A percentile compares a stretch with the other conserved stretches of the same genome.
Evolutionary conservation across 1,140 invertebrate species (phyloP).

Genomic region (Tetraneura akinire): DNA sequence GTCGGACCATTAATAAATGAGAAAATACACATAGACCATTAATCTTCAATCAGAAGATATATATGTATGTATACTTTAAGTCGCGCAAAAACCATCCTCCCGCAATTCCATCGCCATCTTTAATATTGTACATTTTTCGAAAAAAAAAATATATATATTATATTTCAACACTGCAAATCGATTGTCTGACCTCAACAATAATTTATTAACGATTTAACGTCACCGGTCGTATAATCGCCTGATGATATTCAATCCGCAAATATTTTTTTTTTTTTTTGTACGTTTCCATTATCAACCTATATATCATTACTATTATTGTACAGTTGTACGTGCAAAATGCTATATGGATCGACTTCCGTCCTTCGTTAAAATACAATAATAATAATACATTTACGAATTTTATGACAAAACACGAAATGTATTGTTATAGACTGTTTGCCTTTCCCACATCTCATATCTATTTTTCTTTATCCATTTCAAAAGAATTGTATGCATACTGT

Average conservation of each 20-base stretch:
- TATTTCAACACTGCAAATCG: background rate
- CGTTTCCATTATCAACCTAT: too few relatives aligned
- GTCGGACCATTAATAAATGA: slow-evolving; percentile 45
- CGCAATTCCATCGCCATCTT: background rate
- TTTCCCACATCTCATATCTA: slow-evolving; percentile 9
- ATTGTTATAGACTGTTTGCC: slow-evolving; percentile 8
- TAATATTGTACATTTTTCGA: background rate
- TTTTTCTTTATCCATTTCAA: slow-evolving; percentile 7
- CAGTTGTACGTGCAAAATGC: slow-evolving; percentile 3
- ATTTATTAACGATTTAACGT: background rate
- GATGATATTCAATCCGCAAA: background rate
- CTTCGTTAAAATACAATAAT: slow-evolving; percentile 5
- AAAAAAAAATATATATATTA: background rate
- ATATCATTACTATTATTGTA: background rate
- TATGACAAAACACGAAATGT: background rate
- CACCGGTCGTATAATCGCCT: too few relatives aligned
- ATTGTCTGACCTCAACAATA: background rate
- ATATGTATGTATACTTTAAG: background rate
- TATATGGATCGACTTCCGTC: background rate
- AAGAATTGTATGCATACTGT: background rate
- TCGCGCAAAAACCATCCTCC: background rate
- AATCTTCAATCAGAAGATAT: slow-evolving; percentile 21
- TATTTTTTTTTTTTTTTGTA: background rate
- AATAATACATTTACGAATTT: slow-evolving; percentile 1
- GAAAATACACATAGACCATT: slow-evolving; percentile 40